Percentiles rank a stretch among this genome's conserved stretches.
These are phyloP conservation scores for Drosophila erecta DNA, from an alignment of 1,140 invertebrate species.

Conservation along the genomic window DNA sequence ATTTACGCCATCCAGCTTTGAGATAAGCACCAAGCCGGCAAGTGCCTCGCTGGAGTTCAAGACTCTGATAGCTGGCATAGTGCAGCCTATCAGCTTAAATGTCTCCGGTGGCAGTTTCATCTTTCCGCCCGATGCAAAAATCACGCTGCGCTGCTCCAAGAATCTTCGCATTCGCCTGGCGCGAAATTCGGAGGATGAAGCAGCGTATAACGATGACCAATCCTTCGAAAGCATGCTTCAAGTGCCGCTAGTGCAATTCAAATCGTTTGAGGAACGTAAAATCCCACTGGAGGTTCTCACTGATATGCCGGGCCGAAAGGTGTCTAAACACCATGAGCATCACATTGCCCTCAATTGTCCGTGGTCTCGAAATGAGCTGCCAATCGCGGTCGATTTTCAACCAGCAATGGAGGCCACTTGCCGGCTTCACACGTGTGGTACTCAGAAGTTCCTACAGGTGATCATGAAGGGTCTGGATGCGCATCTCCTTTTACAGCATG, in stretches of 20 bases:
- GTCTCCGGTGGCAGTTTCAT: slow-evolving; percentile 89
- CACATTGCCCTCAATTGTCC: slow-evolving; percentile 89
- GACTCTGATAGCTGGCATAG: slow-evolving; percentile 89
- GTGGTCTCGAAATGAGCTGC: slow-evolving; percentile 89
- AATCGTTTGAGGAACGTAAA: slow-evolving; percentile 89
- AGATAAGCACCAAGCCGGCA: slow-evolving; percentile 85
- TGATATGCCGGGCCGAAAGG: slow-evolving; percentile 89
- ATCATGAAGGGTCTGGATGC: slow-evolving; percentile 89
- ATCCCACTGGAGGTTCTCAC: slow-evolving; percentile 89
- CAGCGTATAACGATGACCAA: slow-evolving; percentile 45
- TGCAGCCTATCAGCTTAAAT: slow-evolving; percentile 89
- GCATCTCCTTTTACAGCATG: slow-evolving; percentile 87
- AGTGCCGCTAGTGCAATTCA: slow-evolving; percentile 87
- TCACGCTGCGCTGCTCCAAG: slow-evolving; percentile 87
- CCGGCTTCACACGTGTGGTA: slow-evolving; percentile 92
- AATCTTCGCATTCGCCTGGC: slow-evolving; percentile 85
- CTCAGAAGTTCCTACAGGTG: slow-evolving; percentile 92
- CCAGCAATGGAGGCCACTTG: slow-evolving; percentile 92
- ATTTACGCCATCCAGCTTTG: slow-evolving; percentile 77
- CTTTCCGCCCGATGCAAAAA: slow-evolving; percentile 85
- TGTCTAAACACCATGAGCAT: slow-evolving; percentile 77
- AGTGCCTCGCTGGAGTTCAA: slow-evolving; percentile 84
- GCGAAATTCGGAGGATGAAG: background rate
- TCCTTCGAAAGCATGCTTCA: slow-evolving; percentile 87
- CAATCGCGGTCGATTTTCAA: slow-evolving; percentile 90